These are phyloP conservation scores for Drosophila suboccidentalis DNA, from an alignment of 2,888 invertebrate genomes.

Conservation along the genomic window DNA sequence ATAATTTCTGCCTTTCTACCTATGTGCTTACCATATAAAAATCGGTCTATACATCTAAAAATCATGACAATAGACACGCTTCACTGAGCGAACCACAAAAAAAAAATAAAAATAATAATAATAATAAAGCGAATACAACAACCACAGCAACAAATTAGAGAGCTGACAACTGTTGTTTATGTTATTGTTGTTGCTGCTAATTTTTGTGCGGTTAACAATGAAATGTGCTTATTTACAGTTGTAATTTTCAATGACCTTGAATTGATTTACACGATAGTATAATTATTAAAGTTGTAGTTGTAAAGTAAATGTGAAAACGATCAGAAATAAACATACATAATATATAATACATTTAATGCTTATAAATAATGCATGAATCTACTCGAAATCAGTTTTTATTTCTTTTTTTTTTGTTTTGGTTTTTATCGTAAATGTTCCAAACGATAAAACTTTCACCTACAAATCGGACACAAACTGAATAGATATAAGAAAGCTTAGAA, in stretches of 20 bases:
- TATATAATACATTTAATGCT: slow-evolving; percentile 26
- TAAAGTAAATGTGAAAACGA: slow-evolving; percentile 30
- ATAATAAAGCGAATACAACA: neutral
- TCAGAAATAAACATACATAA: slow-evolving; percentile 15
- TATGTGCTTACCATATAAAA: slow-evolving; percentile 4
- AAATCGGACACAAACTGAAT: slow-evolving; percentile 55
- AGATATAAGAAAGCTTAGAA: slow-evolving; percentile 66
- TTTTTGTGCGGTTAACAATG: slow-evolving; percentile 43
- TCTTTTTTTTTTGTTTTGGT: slow-evolving; percentile 8
- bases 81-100: slow-evolving; percentile 37
- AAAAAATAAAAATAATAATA: slow-evolving; percentile 14
- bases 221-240: slow-evolving; percentile 38
- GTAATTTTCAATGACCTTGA: slow-evolving; percentile 59
- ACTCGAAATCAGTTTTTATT: slow-evolving; percentile 21
- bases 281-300: slow-evolving; percentile 12
- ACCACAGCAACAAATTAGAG: slow-evolving; percentile 9
- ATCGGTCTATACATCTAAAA: slow-evolving; percentile 2
- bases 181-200: slow-evolving; percentile 9
- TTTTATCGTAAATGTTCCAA: slow-evolving; percentile 45
- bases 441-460: slow-evolving; percentile 67
- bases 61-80: slow-evolving; percentile 41
- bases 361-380: slow-evolving; percentile 50
- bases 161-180: slow-evolving; percentile 24
- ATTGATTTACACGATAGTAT: slow-evolving; percentile 47
- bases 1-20: neutral